Percentiles rank a stretch among this genome's conserved stretches.
phyloP scores from a whole-genome alignment of 2,888 invertebrate species.

The Scaeva pyrastri region DNA sequence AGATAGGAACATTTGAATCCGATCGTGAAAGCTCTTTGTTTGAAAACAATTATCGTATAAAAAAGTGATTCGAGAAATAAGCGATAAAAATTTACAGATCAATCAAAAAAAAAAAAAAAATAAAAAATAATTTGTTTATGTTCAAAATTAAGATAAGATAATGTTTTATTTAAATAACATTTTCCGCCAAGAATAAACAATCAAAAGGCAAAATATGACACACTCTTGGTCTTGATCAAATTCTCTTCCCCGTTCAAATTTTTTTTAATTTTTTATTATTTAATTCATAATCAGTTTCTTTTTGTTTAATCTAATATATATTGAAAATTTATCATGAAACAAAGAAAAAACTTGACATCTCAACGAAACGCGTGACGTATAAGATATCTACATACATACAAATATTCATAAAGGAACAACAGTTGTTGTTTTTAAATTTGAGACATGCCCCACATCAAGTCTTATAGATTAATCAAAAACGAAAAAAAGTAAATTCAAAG shows the following conservation, averaged over 20 bases:
- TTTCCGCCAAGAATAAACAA: too few relatives aligned
- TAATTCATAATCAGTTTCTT: neutral
- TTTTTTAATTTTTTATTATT: neutral
- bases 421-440: neutral
- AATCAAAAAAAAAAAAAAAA: too few relatives aligned
- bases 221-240: too few relatives aligned
- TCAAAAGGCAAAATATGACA: too few relatives aligned
- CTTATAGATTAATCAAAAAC: neutral
- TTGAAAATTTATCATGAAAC: neutral
- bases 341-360: neutral
- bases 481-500: neutral
- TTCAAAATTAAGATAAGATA: too few relatives aligned
- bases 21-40: too few relatives aligned
- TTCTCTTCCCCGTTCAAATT: neutral
- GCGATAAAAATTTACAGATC: too few relatives aligned
- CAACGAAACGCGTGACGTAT: neutral
- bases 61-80: too few relatives aligned
- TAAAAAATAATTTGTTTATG: too few relatives aligned
- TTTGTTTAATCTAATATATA: neutral
- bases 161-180: too few relatives aligned
- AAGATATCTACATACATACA: neutral
- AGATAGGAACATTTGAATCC: too few relatives aligned
- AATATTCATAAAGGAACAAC: neutral
- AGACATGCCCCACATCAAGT: neutral
- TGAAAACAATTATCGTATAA: too few relatives aligned